A percentile compares a stretch with the other conserved stretches of the same genome.
These are phyloP conservation scores for Gymnothorax javanicus DNA, from an alignment of 2,797 vertebrate species.

Conservation along the genomic window DNA sequence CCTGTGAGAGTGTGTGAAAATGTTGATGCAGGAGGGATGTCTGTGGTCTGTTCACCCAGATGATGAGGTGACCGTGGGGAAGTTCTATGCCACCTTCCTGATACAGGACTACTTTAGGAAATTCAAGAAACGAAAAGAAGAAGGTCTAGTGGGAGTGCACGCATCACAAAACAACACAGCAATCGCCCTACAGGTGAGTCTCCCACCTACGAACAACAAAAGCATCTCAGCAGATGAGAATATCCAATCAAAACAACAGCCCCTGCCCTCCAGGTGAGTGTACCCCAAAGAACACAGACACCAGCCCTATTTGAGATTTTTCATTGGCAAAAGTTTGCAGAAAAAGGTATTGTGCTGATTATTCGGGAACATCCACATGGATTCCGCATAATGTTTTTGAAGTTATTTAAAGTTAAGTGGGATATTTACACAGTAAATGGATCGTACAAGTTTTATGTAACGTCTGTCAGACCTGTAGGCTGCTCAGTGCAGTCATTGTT, in stretches of 20 bases:
- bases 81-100: slow-evolving; percentile 99
- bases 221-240: neutral
- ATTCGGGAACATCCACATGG: neutral
- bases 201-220: neutral
- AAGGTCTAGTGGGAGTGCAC: slow-evolving; percentile 91
- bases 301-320: neutral
- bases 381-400: neutral
- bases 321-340: neutral
- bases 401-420: neutral
- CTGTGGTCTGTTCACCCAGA: slow-evolving; percentile 95
- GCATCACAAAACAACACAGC: slow-evolving; percentile 87
- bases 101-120: slow-evolving; percentile 99
- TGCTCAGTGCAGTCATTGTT: neutral
- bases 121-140: slow-evolving; percentile 99
- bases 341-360: neutral
- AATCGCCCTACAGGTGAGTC: slow-evolving; percentile 90
- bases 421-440: neutral
- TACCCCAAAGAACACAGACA: neutral
- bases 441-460: neutral
- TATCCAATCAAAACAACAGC: neutral
- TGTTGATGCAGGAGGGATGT: slow-evolving; percentile 84
- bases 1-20: neutral
- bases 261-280: neutral
- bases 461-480: neutral
- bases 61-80: slow-evolving; percentile 99